A percentile compares a stretch with the other conserved stretches of the same genome.
Conservation (phyloP, 2,888 invertebrate species). For the Plagodis dolabraria region DNA sequence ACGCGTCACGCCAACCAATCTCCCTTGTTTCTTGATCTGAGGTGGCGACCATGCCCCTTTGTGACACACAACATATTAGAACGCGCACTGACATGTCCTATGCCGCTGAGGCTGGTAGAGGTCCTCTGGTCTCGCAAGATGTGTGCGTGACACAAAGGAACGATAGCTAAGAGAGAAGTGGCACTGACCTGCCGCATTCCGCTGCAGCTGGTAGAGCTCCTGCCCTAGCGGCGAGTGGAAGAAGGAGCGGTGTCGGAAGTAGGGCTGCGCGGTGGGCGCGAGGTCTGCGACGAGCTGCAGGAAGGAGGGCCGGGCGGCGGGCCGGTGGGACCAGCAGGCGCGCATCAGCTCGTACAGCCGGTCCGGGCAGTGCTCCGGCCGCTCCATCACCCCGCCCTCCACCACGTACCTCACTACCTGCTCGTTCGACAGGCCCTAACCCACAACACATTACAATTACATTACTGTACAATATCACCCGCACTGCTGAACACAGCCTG, state of each 20-base stretch:
- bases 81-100: no score
- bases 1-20: no score
- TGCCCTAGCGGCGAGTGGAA: conserved; percentile 87
- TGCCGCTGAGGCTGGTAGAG: no score
- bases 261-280: conserved; percentile 86
- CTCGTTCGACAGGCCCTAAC: conserved; percentile 95
- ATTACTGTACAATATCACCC: no score
- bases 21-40: no score
- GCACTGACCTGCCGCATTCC: conserved; percentile 55
- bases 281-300: conserved; percentile 91
- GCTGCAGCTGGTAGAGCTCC: conserved; percentile 80
- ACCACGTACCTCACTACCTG: conserved; percentile 96
- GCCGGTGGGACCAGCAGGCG: conserved; percentile 95
- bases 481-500: no score
- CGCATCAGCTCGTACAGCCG: conserved; percentile 96
- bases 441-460: not conserved
- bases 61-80: no score
- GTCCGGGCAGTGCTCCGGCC: conserved; percentile 97
- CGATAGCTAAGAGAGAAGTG: not conserved
- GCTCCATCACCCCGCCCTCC: conserved; percentile 96
- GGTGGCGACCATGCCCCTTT: no score
- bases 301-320: conserved; percentile 92
- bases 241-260: conserved; percentile 86
- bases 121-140: no score
- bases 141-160: no score